Conservation (phyloP, 92 coral and sea anemone species). For the Montipora capitata region DNA sequence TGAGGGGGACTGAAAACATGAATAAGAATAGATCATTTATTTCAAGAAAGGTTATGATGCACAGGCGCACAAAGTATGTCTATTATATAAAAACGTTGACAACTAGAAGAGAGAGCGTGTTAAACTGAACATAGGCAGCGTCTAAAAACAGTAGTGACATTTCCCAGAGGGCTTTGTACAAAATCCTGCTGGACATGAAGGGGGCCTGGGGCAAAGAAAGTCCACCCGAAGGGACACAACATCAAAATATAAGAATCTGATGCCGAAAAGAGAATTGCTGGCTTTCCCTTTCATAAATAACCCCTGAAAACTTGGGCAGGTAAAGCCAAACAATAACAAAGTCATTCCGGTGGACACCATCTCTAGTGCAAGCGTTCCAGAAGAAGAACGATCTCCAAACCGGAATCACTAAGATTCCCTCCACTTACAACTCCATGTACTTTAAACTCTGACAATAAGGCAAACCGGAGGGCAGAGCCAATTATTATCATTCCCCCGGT, state of each 20-base stretch:
- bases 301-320: slow-evolving; percentile 39
- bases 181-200: background rate
- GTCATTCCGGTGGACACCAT: slow-evolving; percentile 43
- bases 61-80: background rate
- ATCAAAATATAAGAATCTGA: slow-evolving; percentile 43
- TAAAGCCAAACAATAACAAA: slow-evolving; percentile 53
- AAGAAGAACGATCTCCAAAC: slow-evolving; percentile 41
- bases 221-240: slow-evolving; percentile 27
- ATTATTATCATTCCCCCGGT: too few species aligned
- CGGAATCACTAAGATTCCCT: slow-evolving; percentile 27
- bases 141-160: background rate
- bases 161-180: background rate
- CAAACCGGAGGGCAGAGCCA: too few species aligned
- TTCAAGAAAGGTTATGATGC: background rate
- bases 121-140: background rate
- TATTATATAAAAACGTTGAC: too few species aligned
- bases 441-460: too few species aligned
- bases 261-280: slow-evolving; percentile 58
- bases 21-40: background rate
- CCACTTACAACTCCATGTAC: slow-evolving; percentile 20
- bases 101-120: background rate
- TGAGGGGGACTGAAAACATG: background rate
- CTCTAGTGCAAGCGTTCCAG: slow-evolving; percentile 34
- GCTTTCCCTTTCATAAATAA: slow-evolving; percentile 66
- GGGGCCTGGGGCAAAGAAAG: slow-evolving; percentile 4